Base-by-base conservation (phyloP, 1,140 invertebrate genomes). In the Nephila pilipes region DNA sequence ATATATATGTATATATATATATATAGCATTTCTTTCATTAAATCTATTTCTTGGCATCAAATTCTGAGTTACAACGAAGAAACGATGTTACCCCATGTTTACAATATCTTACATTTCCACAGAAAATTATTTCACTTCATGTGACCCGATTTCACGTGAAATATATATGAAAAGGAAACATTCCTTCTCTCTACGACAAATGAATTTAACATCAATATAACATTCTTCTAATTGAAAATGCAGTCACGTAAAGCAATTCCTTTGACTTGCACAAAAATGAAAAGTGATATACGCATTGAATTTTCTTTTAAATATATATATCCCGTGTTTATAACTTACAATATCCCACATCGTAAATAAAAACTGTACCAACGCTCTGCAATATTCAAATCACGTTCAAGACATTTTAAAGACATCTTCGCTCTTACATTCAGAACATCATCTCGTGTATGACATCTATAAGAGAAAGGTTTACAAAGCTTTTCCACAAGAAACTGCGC, bases 381-480 rank as follows among this genome's bases (percentile, higher is more conserved):
- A 75, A 18, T 18, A 75, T 75, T 75, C 69, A 16, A 75, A 75
- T 75, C 69, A 75, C 69, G 69, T 16, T 32, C 69, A 32, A 18
- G 18, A 32, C 69, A 75, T 32, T 75, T 20, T 75, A 16, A 36
- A 75, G 69, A 75, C 29, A 75, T 36, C 29, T 32, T 75, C 16
- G 32, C 69, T 75, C 22, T 18, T 22, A 20, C 22, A 60, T 22
- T 18, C 25, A 75, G 32, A 16, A 29, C 69, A 32, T 75, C 69
- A 75, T 75, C 29, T 18, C 25, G 18, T 32, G 18, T 32, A 75
- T 29, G 29, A 36, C 69, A 36, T 75, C 69, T 75, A 36, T 32
- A 32, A 36, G 69, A 75, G 69, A 75, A 75, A 32, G 69, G 32
- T 75, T 75, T 75, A 32, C 29, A 75, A 75, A 75, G 69, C 12